Evolutionary conservation across 2,888 invertebrate species (phyloP).

Genomic region (Temnothorax rugatulus): DNA sequence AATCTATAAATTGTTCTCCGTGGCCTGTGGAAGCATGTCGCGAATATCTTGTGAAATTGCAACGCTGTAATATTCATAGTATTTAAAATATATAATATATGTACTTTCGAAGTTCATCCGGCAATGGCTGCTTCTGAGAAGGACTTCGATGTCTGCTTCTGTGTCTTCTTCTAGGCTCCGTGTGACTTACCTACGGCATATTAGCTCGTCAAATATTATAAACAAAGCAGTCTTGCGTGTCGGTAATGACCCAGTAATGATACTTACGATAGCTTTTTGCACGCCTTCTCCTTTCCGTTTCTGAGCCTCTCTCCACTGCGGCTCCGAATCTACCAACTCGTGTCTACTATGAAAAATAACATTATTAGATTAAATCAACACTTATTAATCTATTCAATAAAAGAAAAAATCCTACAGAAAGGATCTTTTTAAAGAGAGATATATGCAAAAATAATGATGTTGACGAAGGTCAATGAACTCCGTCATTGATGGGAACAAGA

Average conservation of each 20-base stretch:
- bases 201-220: slow-evolving; percentile 11
- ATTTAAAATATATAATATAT: slow-evolving; percentile 49
- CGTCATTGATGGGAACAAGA: slow-evolving; percentile 22
- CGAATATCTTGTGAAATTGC: background rate
- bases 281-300: slow-evolving; percentile 90
- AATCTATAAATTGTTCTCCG: background rate
- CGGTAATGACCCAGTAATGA: slow-evolving; percentile 65
- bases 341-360: slow-evolving; percentile 81
- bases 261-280: slow-evolving; percentile 85
- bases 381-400: background rate
- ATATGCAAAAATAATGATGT: slow-evolving; percentile 10
- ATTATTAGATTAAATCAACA: slow-evolving; percentile 7
- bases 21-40: background rate
- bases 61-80: background rate
- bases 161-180: slow-evolving; percentile 83
- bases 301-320: slow-evolving; percentile 96
- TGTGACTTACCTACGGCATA: slow-evolving; percentile 73
- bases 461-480: slow-evolving; percentile 21
- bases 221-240: background rate
- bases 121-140: slow-evolving; percentile 84
- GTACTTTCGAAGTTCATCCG: slow-evolving; percentile 85
- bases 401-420: background rate
- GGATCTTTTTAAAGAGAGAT: background rate
- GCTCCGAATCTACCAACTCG: slow-evolving; percentile 95
- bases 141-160: slow-evolving; percentile 85